These are phyloP conservation scores for Habropoda laboriosa DNA, from an alignment of 1,140 invertebrate genomes.

Conservation along the genomic window DNA sequence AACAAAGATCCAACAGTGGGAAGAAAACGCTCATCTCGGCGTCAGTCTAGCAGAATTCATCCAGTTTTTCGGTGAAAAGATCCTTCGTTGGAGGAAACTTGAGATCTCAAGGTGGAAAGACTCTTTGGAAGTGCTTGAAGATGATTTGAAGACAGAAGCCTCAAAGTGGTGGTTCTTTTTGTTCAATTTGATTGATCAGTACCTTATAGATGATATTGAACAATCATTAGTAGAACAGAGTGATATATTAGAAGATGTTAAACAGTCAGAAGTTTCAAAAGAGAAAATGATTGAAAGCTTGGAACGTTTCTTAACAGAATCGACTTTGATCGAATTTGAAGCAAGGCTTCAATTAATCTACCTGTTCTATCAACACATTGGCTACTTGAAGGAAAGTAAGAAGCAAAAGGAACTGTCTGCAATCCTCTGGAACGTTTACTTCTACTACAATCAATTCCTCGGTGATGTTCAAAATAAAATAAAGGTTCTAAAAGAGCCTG, in stretches of 20 bases:
- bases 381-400: slow-evolving; percentile 80
- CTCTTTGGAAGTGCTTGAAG: slow-evolving; percentile 85
- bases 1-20: slow-evolving; percentile 94
- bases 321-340: slow-evolving; percentile 92
- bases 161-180: slow-evolving; percentile 96
- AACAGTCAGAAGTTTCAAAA: slow-evolving; percentile 55
- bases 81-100: slow-evolving; percentile 89
- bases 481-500: slow-evolving; percentile 86
- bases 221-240: not conserved
- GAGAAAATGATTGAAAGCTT: slow-evolving; percentile 82
- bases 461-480: slow-evolving; percentile 85
- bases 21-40: slow-evolving; percentile 92
- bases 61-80: not conserved
- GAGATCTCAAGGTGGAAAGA: slow-evolving; percentile 94
- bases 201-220: slow-evolving; percentile 53
- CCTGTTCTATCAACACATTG: slow-evolving; percentile 89
- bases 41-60: slow-evolving; percentile 91
- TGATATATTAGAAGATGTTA: not conserved
- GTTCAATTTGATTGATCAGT: slow-evolving; percentile 86
- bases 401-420: slow-evolving; percentile 84
- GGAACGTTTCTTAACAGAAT: slow-evolving; percentile 92
- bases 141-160: slow-evolving; percentile 85
- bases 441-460: slow-evolving; percentile 92
- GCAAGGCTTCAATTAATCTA: slow-evolving; percentile 90
- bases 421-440: slow-evolving; percentile 92